phyloP scores from a whole-genome alignment of 2,797 vertebrate genomes.

The Chiloscyllium punctatum region DNA sequence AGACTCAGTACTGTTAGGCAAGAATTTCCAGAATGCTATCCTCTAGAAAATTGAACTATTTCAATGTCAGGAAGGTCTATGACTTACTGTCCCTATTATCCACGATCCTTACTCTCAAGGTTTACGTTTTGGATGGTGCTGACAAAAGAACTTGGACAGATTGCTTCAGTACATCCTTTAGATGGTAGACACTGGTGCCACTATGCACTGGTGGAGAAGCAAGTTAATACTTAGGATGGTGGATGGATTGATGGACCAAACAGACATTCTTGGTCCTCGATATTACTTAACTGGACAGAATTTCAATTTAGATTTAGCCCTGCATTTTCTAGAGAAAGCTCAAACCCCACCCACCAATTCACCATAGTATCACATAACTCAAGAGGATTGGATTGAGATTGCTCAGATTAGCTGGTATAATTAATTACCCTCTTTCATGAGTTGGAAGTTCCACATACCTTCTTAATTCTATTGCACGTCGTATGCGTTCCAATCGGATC shows the following conservation, averaged over 20 bases:
- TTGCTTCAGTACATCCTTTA: not conserved
- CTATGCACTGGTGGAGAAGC: not conserved
- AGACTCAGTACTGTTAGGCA: not conserved
- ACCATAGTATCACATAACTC: not conserved
- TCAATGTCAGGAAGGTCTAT: not conserved
- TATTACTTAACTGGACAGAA: too few relatives aligned
- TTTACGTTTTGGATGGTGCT: not conserved
- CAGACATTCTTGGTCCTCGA: not conserved
- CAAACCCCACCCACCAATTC: not conserved
- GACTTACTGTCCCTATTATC: not conserved
- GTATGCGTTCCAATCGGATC: conserved; percentile 77
- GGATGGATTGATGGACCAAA: not conserved
- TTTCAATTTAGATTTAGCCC: not conserved
- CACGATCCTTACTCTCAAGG: not conserved
- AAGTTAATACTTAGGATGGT: not conserved
- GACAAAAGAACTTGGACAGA: not conserved
- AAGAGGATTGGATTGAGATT: not conserved
- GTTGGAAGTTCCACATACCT: conserved; percentile 61
- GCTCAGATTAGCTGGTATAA: not conserved
- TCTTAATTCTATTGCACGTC: conserved; percentile 80
- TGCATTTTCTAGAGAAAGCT: not conserved
- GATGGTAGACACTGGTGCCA: too few relatives aligned
- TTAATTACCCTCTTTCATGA: not conserved
- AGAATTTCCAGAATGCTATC: not conserved
- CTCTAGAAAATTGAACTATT: not conserved